These are phyloP conservation scores for Melanotaenia parkinsoni DNA, from an alignment of 2,797 vertebrate species.

Conservation along the genomic window DNA sequence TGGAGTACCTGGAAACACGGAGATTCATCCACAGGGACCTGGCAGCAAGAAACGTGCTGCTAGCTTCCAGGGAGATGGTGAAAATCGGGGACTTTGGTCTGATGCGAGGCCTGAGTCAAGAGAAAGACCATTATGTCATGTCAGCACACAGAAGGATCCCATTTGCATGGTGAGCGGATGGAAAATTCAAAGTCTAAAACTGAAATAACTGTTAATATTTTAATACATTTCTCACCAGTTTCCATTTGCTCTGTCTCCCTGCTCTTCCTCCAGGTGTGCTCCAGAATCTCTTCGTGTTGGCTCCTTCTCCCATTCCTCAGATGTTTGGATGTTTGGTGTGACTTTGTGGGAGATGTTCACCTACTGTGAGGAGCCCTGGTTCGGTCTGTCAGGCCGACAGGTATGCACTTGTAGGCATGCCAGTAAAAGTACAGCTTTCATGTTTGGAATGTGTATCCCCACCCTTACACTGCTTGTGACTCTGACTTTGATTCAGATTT, in stretches of 20 bases:
- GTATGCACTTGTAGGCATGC: conserved; percentile 57
- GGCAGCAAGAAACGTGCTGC: conserved; percentile 88
- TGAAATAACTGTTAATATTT: not conserved
- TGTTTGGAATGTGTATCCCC: conserved; percentile 43
- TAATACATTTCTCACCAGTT: not conserved
- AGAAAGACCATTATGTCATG: conserved; percentile 89
- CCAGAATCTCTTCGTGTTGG: conserved; percentile 90
- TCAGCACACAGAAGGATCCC: conserved; percentile 87
- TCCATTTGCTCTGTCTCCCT: not conserved
- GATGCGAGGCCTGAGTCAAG: conserved; percentile 83
- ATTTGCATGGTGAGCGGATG: conserved; percentile 87
- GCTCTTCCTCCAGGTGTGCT: conserved; percentile 85
- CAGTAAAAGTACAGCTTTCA: not conserved
- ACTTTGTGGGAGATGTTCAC: conserved; percentile 95
- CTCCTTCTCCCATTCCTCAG: conserved; percentile 88
- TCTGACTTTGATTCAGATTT: conserved; percentile 73
- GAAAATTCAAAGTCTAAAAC: not conserved
- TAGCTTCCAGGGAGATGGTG: conserved; percentile 82
- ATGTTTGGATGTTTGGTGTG: conserved; percentile 94
- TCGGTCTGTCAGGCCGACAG: conserved; percentile 86
- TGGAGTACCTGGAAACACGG: conserved; percentile 87
- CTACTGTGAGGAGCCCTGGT: conserved; percentile 91
- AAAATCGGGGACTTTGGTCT: conserved; percentile 94
- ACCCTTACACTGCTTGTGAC: conserved; percentile 20
- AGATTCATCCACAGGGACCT: conserved; percentile 90